These are phyloP conservation scores for Enteromius viviparus DNA, from an alignment of 2,797 vertebrate species.

Conservation along the genomic window DNA sequence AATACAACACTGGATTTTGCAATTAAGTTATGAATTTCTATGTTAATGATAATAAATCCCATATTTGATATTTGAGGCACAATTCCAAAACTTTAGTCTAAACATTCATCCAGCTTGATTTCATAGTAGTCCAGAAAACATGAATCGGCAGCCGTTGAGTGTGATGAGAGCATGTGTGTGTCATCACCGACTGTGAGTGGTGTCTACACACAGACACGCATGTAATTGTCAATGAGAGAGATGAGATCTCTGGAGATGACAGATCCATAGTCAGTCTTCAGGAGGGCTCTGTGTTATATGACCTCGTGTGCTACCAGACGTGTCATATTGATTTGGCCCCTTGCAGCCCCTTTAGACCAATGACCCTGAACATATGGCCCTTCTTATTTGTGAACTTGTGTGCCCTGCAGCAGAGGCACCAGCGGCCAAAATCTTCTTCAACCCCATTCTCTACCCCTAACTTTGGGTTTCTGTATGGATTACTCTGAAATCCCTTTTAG, in stretches of 20 bases:
- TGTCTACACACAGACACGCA: constrained; percentile 31
- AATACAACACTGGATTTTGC: background rate
- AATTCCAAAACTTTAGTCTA: background rate
- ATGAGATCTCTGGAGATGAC: constrained; percentile 50
- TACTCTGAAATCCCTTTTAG: constrained; percentile 41
- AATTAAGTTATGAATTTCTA: background rate
- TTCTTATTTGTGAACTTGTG: constrained; percentile 57
- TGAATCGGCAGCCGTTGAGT: background rate
- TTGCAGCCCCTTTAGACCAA: constrained; percentile 50
- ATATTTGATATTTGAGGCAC: background rate
- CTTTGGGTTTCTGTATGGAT: constrained; percentile 45
- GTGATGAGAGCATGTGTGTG: background rate
- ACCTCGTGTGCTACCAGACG: constrained; percentile 60
- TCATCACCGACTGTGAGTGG: constrained; percentile 1
- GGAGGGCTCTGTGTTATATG: constrained; percentile 52
- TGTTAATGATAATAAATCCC: background rate
- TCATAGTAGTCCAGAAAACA: constrained; percentile 30
- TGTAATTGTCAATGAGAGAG: constrained; percentile 54
- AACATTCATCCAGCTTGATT: constrained; percentile 1
- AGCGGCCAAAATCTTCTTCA: constrained; percentile 17
- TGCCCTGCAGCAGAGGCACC: constrained; percentile 55
- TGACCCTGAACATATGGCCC: constrained; percentile 63
- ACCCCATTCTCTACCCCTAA: background rate
- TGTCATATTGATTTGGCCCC: constrained; percentile 62
- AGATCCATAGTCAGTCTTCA: constrained; percentile 54